Percentiles rank a stretch among this genome's conserved stretches.
Conservation (phyloP, 2,797 vertebrate genomes). For the Urocyon cinereoargenteus region DNA sequence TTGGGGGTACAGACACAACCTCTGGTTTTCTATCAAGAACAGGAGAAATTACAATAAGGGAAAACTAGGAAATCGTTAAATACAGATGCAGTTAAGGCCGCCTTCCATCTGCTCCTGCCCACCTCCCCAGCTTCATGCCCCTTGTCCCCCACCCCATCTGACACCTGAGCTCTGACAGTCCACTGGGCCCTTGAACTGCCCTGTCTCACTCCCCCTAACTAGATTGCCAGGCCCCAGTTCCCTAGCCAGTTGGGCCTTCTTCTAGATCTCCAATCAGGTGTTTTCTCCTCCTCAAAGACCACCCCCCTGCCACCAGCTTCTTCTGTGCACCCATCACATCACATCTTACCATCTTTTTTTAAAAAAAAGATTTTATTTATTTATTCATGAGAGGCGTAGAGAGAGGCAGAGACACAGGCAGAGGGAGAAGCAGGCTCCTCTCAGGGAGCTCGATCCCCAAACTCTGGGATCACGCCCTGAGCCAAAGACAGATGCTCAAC, state of each 20-base stretch:
- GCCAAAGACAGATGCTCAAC: too few relatives aligned
- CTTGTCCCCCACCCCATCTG: neutral
- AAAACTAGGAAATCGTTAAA: neutral
- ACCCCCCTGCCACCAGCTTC: neutral
- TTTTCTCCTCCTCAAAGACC: neutral
- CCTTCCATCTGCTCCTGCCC: neutral
- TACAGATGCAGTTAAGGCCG: neutral
- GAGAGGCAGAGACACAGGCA: too few relatives aligned
- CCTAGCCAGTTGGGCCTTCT: neutral
- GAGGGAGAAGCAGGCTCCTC: too few relatives aligned
- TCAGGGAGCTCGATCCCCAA: too few relatives aligned
- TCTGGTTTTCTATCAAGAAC: slow-evolving; percentile 3
- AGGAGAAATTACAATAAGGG: slow-evolving; percentile 18
- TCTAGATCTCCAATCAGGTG: neutral
- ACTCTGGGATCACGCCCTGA: too few relatives aligned
- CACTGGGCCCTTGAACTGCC: neutral
- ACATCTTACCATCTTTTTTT: neutral
- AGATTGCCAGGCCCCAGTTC: neutral
- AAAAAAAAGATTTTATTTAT: too few relatives aligned
- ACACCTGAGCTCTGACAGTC: neutral
- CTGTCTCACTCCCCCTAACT: neutral
- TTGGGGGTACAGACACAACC: neutral
- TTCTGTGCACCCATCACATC: neutral
- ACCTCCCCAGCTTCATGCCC: neutral
- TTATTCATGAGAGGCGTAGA: too few relatives aligned